phyloP scores from a whole-genome alignment of 2,888 invertebrate species.

The Eupithecia subumbrata region DNA sequence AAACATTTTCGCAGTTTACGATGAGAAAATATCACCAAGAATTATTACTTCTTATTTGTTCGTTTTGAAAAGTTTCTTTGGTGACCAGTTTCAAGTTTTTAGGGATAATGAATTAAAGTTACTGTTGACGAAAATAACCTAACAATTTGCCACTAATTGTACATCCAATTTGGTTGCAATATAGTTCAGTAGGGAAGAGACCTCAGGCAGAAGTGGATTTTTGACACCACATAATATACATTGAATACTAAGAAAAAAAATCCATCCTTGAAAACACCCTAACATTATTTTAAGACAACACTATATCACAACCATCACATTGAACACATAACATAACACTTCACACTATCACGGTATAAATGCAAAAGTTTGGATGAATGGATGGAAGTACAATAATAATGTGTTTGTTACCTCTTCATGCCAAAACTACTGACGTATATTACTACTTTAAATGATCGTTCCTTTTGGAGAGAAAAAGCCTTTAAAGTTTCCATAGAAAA shows the following conservation, averaged over 20 bases:
- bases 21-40: neutral
- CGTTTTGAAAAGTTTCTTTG: too few relatives aligned
- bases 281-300: neutral
- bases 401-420: neutral
- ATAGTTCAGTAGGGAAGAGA: too few relatives aligned
- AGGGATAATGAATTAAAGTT: too few relatives aligned
- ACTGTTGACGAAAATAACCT: neutral
- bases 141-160: neutral
- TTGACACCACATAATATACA: too few relatives aligned
- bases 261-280: neutral
- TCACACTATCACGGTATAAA: neutral
- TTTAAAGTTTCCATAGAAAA: neutral
- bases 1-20: neutral
- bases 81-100: too few relatives aligned
- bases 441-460: neutral
- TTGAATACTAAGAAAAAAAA: neutral
- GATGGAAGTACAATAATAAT: too few relatives aligned
- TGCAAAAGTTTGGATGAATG: neutral
- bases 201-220: neutral
- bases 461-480: neutral
- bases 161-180: too few relatives aligned
- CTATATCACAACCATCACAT: too few relatives aligned
- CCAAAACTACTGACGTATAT: too few relatives aligned
- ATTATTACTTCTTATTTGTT: neutral
- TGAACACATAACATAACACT: too few relatives aligned